Percentiles rank a stretch among this genome's conserved stretches.
phyloP scores from a whole-genome alignment of 2,113 vertebrate genomes.

The Chiloscyllium plagiosum region DNA sequence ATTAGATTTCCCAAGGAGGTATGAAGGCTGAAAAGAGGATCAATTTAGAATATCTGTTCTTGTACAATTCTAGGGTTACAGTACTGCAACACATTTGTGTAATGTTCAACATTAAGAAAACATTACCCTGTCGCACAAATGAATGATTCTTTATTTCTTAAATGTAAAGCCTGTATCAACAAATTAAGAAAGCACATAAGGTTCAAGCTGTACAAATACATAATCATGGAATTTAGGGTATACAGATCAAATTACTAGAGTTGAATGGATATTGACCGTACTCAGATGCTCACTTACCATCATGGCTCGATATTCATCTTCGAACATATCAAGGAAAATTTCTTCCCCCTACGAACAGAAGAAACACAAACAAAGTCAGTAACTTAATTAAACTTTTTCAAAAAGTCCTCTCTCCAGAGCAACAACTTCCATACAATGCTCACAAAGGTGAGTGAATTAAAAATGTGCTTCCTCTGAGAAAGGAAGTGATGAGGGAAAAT shows the following conservation, averaged over 20 bases:
- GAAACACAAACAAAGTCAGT: neutral
- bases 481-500: neutral
- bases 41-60: neutral
- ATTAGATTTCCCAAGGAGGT: neutral
- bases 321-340: conserved; percentile 98
- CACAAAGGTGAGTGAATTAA: neutral
- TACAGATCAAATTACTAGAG: neutral
- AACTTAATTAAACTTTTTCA: neutral
- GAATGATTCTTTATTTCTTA: neutral
- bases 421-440: neutral
- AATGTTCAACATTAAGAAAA: neutral
- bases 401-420: too few species aligned
- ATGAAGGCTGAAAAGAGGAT: neutral
- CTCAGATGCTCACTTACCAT: conserved; percentile 62
- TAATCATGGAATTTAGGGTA: neutral
- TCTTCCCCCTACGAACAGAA: conserved; percentile 78
- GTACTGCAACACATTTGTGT: neutral
- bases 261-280: neutral
- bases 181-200: neutral
- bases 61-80: neutral
- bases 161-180: neutral
- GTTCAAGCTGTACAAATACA: neutral
- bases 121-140: neutral
- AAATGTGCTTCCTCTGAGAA: neutral
- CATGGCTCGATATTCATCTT: conserved; percentile 96